Evolutionary conservation across 2,797 vertebrate genomes (phyloP).

Genomic region (Macropodus opercularis): DNA sequence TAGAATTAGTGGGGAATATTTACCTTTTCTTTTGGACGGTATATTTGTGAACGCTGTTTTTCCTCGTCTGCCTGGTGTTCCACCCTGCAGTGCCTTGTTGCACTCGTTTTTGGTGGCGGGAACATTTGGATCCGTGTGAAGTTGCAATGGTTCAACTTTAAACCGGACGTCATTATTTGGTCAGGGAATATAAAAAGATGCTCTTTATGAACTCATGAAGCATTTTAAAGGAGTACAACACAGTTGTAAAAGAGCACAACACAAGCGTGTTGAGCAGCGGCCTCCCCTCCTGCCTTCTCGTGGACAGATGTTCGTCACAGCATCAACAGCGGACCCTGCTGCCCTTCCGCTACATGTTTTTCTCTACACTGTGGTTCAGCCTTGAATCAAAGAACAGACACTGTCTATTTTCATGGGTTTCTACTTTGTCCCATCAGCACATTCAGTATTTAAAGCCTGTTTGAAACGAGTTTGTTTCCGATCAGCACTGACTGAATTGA

Average conservation of each 20-base stretch:
- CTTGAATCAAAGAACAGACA: constrained; percentile 58
- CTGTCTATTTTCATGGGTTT: constrained; percentile 53
- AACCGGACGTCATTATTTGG: constrained; percentile 37
- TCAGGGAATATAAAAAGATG: constrained; percentile 23
- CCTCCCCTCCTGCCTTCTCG: constrained; percentile 45
- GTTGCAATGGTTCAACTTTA: constrained; percentile 19
- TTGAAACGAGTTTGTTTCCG: constrained; percentile 43
- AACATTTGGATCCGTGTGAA: constrained; percentile 50
- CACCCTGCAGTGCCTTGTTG: constrained; percentile 81
- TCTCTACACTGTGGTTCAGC: constrained; percentile 58
- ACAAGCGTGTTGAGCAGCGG: constrained; percentile 19
- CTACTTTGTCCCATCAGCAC: constrained; percentile 42
- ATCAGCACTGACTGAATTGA: constrained; percentile 59
- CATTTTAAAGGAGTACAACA: constrained; percentile 32
- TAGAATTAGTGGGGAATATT: constrained; percentile 36
- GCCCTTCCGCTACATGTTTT: constrained; percentile 36
- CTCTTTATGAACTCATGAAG: constrained; percentile 35
- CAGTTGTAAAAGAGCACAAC: constrained; percentile 42
- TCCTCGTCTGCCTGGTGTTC: constrained; percentile 73
- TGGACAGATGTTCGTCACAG: constrained; percentile 35
- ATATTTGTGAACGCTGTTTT: constrained; percentile 67
- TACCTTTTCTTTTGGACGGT: constrained; percentile 60
- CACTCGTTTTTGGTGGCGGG: constrained; percentile 74
- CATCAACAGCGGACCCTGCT: constrained; percentile 28
- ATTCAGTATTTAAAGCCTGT: constrained; percentile 50